Evolutionary conservation across 2,888 invertebrate species (phyloP).

Genomic region (Drosophila subquinaria): DNA sequence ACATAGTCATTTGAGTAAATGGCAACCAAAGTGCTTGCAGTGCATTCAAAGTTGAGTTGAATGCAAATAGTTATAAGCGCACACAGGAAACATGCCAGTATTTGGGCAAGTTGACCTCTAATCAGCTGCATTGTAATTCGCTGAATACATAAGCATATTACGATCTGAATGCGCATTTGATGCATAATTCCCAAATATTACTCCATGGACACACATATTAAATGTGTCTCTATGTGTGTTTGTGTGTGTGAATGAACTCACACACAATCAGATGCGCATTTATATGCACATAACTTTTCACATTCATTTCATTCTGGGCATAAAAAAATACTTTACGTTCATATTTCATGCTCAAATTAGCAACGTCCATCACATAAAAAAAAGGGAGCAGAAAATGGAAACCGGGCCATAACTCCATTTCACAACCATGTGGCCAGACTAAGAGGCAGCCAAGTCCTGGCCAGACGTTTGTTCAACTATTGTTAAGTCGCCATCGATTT

Average conservation of each 20-base stretch:
- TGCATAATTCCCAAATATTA: constrained; percentile 31
- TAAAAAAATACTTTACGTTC: constrained; percentile 61
- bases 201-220: background rate
- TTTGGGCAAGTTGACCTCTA: constrained; percentile 50
- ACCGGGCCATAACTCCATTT: constrained; percentile 15
- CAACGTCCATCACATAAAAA: constrained; percentile 27
- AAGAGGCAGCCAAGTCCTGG: constrained; percentile 36
- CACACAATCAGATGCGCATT: constrained; percentile 39
- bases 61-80: constrained; percentile 23
- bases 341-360: constrained; percentile 75
- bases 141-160: constrained; percentile 66
- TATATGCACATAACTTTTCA: constrained; percentile 68
- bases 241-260: constrained; percentile 27
- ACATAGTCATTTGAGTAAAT: constrained; percentile 31
- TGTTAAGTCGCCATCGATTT: constrained; percentile 73
- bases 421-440: constrained; percentile 15
- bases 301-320: constrained; percentile 39
- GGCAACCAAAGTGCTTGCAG: constrained; percentile 25
- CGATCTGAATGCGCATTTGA: constrained; percentile 27
- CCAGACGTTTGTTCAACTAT: constrained; percentile 22
- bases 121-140: constrained; percentile 64
- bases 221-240: constrained; percentile 7
- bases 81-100: constrained; percentile 5
- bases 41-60: constrained; percentile 21
- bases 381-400: background rate